Conservation (phyloP, 2,113 vertebrate genomes). For the Chloropsis cyanopogon region DNA sequence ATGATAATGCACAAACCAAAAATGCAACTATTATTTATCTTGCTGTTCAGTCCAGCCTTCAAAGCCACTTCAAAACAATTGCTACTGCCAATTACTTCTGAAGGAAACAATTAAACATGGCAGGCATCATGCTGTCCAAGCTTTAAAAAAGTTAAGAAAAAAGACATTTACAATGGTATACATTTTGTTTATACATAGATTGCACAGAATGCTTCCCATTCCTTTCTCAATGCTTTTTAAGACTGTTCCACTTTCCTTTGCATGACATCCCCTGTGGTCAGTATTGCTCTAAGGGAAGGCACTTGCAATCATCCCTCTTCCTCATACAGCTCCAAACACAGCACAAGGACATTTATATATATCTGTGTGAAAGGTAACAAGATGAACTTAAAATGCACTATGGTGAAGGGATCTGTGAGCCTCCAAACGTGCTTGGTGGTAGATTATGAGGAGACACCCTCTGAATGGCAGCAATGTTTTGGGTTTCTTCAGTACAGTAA, state of each 20-base stretch:
- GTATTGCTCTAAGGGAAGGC: neutral
- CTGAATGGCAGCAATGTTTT: rapidly evolving
- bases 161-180: neutral
- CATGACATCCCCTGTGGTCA: neutral
- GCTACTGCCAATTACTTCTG: neutral
- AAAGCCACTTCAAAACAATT: neutral
- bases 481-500: neutral
- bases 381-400: neutral
- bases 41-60: neutral
- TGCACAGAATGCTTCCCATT: neutral
- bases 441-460: neutral
- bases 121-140: neutral
- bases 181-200: neutral
- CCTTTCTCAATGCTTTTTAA: neutral
- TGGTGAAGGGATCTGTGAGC: neutral
- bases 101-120: neutral
- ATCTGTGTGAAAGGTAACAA: neutral
- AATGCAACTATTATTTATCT: neutral
- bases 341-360: neutral
- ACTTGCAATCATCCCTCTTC: neutral
- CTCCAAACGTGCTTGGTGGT: neutral
- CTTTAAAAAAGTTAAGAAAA: neutral
- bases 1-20: neutral
- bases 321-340: neutral
- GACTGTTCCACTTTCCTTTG: neutral